Conservation (phyloP, 2,113 vertebrate species). For the Mesitornis unicolor region DNA sequence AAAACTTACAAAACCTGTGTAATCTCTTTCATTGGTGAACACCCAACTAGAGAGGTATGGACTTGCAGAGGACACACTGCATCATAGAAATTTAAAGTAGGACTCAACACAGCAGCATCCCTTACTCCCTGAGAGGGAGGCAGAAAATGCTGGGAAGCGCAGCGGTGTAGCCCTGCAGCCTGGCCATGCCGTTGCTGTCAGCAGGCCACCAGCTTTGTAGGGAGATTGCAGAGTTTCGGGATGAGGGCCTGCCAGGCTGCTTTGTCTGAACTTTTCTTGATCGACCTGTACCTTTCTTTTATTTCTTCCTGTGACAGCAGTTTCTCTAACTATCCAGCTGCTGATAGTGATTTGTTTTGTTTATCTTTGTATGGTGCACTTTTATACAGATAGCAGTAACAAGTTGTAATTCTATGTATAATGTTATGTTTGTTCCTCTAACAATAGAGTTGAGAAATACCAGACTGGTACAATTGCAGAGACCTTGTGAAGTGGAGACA, state of each 20-base stretch:
- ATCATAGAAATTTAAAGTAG: not conserved
- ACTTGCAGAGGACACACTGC: not conserved
- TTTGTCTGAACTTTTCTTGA: not conserved
- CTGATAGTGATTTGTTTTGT: not conserved
- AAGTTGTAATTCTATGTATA: not conserved
- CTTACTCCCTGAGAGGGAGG: not conserved
- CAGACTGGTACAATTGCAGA: not conserved
- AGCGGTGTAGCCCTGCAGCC: not conserved
- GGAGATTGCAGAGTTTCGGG: not conserved
- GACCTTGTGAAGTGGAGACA: not conserved
- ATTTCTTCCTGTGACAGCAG: not conserved
- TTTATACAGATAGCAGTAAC: not conserved
- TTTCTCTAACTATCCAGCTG: not conserved
- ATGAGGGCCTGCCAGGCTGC: not conserved
- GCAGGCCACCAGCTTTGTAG: not conserved
- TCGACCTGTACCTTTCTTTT: not conserved
- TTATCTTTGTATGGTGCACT: not conserved
- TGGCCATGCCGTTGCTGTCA: not conserved
- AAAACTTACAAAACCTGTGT: not conserved
- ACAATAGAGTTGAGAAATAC: not conserved
- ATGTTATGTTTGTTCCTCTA: too few species aligned
- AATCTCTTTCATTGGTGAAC: not conserved
- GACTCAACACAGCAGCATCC: accelerated
- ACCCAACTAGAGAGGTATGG: not conserved
- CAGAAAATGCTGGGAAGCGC: not conserved